Conservation (phyloP, 1,140 invertebrate genomes). For the Aphaenogaster floridana region DNA sequence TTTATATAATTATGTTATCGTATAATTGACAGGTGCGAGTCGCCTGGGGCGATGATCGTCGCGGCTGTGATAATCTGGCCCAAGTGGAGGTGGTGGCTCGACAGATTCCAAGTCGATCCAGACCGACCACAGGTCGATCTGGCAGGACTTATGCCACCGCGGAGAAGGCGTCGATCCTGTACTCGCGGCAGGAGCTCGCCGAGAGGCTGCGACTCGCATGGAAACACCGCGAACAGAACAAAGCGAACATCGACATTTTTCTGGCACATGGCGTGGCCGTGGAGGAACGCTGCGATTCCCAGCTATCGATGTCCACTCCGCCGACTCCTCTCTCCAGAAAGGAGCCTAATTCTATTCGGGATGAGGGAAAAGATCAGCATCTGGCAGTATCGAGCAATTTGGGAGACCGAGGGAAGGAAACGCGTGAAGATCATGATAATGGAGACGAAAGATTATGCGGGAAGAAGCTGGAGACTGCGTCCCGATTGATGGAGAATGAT, state of each 20-base stretch:
- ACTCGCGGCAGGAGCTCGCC: slow-evolving; percentile 87
- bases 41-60: slow-evolving; percentile 81
- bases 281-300: slow-evolving; percentile 81
- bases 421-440: neutral
- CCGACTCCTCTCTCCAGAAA: slow-evolving; percentile 33
- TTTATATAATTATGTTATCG: neutral
- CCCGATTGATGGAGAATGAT: neutral
- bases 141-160: slow-evolving; percentile 48
- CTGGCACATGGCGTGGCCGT: slow-evolving; percentile 84
- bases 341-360: neutral
- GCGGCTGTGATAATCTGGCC: slow-evolving; percentile 62
- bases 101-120: slow-evolving; percentile 81
- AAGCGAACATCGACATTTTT: slow-evolving; percentile 88
- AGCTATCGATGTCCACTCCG: slow-evolving; percentile 71
- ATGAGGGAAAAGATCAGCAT: neutral
- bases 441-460: neutral
- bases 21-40: slow-evolving; percentile 76
- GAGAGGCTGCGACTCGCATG: slow-evolving; percentile 86
- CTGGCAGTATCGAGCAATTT: neutral
- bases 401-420: neutral
- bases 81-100: slow-evolving; percentile 83
- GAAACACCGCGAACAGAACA: slow-evolving; percentile 86
- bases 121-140: slow-evolving; percentile 70
- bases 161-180: slow-evolving; percentile 86
- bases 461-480: neutral